Evolutionary conservation across 2,113 vertebrate species (phyloP).

Genomic region (Lepus americanus): DNA sequence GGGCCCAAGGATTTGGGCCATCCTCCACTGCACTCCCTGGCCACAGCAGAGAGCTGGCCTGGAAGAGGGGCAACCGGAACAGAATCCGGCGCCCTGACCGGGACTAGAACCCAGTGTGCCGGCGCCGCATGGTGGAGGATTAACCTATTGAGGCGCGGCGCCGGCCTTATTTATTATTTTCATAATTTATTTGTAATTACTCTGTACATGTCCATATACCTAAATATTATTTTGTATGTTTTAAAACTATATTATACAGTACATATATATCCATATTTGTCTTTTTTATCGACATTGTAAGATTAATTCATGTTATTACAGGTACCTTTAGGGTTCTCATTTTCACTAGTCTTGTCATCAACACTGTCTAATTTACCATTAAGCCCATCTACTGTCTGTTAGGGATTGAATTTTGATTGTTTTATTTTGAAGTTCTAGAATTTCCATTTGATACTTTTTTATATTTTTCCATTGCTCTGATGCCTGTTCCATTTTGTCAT

Average conservation of each 20-base stretch:
- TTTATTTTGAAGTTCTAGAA: constrained; percentile 19
- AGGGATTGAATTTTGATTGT: neutral
- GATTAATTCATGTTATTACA: neutral
- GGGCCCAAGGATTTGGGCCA: no score
- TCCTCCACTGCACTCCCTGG: no score
- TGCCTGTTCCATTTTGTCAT: constrained; percentile 31
- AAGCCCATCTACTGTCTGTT: neutral
- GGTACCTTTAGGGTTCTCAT: neutral
- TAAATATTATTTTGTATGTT: neutral
- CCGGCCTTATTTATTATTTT: neutral
- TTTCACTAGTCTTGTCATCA: constrained; percentile 12
- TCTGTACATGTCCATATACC: neutral
- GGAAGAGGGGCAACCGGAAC: no score
- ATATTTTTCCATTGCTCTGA: constrained; percentile 19
- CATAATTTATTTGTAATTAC: neutral
- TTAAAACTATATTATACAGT: neutral
- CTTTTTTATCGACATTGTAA: neutral
- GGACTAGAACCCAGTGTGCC: no score
- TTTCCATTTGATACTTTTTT: constrained; percentile 9
- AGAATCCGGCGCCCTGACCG: no score
- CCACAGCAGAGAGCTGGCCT: no score
- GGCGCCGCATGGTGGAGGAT: no score
- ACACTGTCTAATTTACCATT: neutral
- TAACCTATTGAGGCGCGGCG: no score
- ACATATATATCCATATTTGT: constrained; percentile 13